These are phyloP conservation scores for Suncus etruscus DNA, from an alignment of 2,113 vertebrate species.

Conservation along the genomic window DNA sequence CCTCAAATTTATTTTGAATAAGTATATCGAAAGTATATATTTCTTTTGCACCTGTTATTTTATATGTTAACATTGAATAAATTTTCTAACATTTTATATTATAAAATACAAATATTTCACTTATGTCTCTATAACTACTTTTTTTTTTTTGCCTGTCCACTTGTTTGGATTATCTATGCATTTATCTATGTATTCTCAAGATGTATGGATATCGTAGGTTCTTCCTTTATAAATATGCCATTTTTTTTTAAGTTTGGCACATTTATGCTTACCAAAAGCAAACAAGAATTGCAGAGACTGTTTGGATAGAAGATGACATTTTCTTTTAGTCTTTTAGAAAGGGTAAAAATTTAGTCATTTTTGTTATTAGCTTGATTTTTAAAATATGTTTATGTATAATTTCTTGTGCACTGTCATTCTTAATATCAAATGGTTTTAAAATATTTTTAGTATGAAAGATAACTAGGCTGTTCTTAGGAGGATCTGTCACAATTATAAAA, in stretches of 20 bases:
- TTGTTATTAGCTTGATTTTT: conserved; percentile 66
- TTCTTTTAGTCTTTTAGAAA: conserved; percentile 64
- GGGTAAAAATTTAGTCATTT: conserved; percentile 70
- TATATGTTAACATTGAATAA: conserved; percentile 28
- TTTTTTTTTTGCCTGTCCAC: conserved; percentile 32
- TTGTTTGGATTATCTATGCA: background rate
- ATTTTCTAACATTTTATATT: conserved; percentile 54
- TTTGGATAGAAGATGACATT: conserved; percentile 59
- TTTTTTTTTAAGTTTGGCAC: conserved; percentile 51
- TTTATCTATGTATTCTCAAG: conserved; percentile 5
- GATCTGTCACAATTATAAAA: conserved; percentile 77
- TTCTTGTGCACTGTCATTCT: conserved; percentile 65
- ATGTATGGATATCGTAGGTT: conserved; percentile 17
- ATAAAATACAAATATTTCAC: conserved; percentile 40
- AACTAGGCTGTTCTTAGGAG: conserved; percentile 62
- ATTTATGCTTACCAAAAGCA: conserved; percentile 73
- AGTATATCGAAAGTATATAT: conserved; percentile 52
- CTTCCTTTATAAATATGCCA: background rate
- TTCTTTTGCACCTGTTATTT: conserved; percentile 73
- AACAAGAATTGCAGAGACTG: conserved; percentile 47
- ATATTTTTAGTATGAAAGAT: conserved; percentile 72
- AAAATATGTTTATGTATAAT: conserved; percentile 47
- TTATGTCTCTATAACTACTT: conserved; percentile 9
- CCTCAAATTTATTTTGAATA: conserved; percentile 60
- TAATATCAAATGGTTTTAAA: conserved; percentile 68